Conservation (phyloP, 2,888 invertebrate species). For the Girardia tigrina region DNA sequence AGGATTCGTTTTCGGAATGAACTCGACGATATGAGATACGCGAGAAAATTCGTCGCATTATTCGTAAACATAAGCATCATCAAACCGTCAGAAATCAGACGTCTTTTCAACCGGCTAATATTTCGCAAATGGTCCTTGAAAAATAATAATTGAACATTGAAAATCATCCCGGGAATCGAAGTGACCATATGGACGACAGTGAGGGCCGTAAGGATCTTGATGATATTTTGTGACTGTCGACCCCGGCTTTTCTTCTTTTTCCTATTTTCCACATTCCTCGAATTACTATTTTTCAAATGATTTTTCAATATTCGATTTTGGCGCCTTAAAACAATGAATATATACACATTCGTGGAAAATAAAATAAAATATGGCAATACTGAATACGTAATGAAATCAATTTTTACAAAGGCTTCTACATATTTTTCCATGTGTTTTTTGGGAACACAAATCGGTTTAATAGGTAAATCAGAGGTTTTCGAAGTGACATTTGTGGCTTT, state of each 20-base stretch:
- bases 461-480: too few relatives aligned
- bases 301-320: constrained; percentile 29
- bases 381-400: constrained; percentile 36
- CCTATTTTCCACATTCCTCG: neutral
- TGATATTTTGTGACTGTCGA: constrained; percentile 36
- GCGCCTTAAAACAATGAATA: constrained; percentile 32
- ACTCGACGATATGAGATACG: constrained; percentile 36
- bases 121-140: constrained; percentile 3
- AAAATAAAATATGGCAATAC: constrained; percentile 36
- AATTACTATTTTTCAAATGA: neutral
- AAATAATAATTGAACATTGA: constrained; percentile 19
- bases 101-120: constrained; percentile 6
- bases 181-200: constrained; percentile 36
- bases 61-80: constrained; percentile 36
- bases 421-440: neutral
- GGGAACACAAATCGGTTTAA: too few relatives aligned
- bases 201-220: constrained; percentile 36
- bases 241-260: neutral
- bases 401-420: constrained; percentile 34
- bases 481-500: too few relatives aligned
- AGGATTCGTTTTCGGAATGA: constrained; percentile 27
- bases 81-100: neutral
- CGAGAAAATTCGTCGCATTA: constrained; percentile 37
- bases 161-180: constrained; percentile 35
- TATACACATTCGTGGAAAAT: constrained; percentile 37